These are phyloP conservation scores for Merluccius polli DNA, from an alignment of 2,797 vertebrate species.

Conservation along the genomic window DNA sequence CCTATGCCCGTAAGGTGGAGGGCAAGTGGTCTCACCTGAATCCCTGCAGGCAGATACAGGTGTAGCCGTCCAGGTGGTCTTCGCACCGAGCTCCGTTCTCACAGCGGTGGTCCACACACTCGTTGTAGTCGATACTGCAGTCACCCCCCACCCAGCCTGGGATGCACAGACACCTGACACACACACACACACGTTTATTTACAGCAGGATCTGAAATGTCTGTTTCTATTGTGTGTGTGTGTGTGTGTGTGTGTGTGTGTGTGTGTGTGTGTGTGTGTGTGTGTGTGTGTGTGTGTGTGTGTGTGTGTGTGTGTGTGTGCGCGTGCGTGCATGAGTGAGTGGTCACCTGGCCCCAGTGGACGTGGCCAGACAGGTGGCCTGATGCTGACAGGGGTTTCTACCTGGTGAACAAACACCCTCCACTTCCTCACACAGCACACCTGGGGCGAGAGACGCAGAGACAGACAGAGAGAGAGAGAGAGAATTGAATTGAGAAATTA, in stretches of 20 bases:
- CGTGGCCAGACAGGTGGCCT: conserved; percentile 80
- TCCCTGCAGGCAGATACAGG: conserved; percentile 77
- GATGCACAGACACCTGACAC: conserved; percentile 82
- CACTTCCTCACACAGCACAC: conserved; percentile 83
- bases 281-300: conserved; percentile 11
- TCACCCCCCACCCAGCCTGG: conserved; percentile 83
- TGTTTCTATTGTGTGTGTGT: background rate
- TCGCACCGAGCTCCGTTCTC: conserved; percentile 84
- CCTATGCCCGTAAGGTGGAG: too few relatives aligned
- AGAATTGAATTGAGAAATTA: background rate
- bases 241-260: background rate
- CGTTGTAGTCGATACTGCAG: conserved; percentile 82
- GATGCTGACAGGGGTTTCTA: conserved; percentile 84
- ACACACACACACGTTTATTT: conserved; percentile 16
- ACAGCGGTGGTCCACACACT: conserved; percentile 85
- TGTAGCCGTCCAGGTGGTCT: conserved; percentile 84
- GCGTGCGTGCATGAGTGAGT: conserved; percentile 4
- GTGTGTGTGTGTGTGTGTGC: conserved; percentile 5
- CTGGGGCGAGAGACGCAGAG: conserved; percentile 55
- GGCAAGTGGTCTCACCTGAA: conserved; percentile 48
- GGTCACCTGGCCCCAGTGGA: conserved; percentile 82
- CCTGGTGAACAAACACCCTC: conserved; percentile 76
- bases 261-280: conserved; percentile 8
- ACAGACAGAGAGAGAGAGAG: background rate
- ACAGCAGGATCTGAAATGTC: too few relatives aligned